Conservation (phyloP, 2,797 vertebrate species). For the Enteromius treurensis region DNA sequence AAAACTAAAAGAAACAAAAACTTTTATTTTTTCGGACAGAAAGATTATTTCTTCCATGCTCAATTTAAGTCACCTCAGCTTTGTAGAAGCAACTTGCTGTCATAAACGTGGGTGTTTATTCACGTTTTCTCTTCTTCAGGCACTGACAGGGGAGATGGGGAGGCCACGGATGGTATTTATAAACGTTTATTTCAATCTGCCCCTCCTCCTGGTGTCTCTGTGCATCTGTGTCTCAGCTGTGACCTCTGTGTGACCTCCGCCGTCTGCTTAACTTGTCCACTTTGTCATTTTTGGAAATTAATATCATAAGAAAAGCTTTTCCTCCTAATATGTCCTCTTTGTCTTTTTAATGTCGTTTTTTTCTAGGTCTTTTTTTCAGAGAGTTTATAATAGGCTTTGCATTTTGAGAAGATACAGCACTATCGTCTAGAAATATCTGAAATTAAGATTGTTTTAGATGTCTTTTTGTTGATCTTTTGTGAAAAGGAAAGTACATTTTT, state of each 20-base stretch:
- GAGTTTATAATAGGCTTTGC: not conserved
- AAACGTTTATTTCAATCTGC: slow-evolving; percentile 64
- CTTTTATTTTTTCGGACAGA: not conserved
- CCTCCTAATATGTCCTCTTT: slow-evolving; percentile 8
- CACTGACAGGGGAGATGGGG: slow-evolving; percentile 71
- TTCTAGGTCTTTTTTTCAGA: not conserved
- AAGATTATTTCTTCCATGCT: not conserved
- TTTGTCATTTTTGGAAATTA: not conserved
- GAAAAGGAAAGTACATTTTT: not conserved
- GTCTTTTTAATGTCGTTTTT: slow-evolving; percentile 13
- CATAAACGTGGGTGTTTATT: slow-evolving; percentile 55
- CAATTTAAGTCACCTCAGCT: not conserved
- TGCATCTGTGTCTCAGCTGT: slow-evolving; percentile 35
- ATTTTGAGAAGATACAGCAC: not conserved
- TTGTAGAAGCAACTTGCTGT: not conserved
- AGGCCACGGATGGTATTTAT: slow-evolving; percentile 78
- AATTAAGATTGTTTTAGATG: not conserved
- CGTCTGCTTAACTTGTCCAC: slow-evolving; percentile 10
- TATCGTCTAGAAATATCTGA: not conserved
- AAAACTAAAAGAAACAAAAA: not conserved
- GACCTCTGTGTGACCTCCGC: slow-evolving; percentile 14
- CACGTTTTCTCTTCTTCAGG: slow-evolving; percentile 74
- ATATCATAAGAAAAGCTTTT: not conserved
- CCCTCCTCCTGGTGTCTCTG: slow-evolving; percentile 33
- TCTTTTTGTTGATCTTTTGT: not conserved